phyloP scores from a whole-genome alignment of 2,113 vertebrate genomes.

The Brachypteracias leptosomus region DNA sequence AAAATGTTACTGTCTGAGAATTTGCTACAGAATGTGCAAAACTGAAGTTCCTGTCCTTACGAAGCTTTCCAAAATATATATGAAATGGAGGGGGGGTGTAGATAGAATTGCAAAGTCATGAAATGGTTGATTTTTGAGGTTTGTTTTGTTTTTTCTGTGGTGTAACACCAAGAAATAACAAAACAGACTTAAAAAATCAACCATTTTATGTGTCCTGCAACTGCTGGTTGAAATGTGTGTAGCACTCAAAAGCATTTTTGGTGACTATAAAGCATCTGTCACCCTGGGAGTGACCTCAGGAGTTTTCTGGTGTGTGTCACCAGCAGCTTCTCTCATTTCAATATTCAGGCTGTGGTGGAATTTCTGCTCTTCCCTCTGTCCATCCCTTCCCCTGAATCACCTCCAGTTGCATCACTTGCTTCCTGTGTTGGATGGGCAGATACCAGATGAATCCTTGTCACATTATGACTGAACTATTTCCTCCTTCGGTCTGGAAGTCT shows the following conservation, averaged over 20 bases:
- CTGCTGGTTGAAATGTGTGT: background rate
- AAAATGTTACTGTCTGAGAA: background rate
- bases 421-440: background rate
- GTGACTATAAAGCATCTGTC: background rate
- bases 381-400: background rate
- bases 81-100: background rate
- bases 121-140: background rate
- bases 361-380: background rate
- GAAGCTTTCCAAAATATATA: background rate
- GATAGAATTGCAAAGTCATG: background rate
- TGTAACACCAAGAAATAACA: too few relatives aligned
- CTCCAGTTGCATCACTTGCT: rapidly evolving
- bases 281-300: background rate
- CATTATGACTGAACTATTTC: background rate
- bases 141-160: background rate
- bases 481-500: background rate
- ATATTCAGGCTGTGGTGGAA: background rate
- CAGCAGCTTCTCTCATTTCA: background rate
- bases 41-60: background rate
- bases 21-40: background rate
- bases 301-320: background rate
- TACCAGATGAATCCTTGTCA: rapidly evolving
- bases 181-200: too few relatives aligned
- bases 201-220: background rate
- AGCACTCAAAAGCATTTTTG: background rate